A percentile compares a stretch with the other conserved stretches of the same genome.
These are phyloP conservation scores for Ptiloglossa arizonensis DNA, from an alignment of 1,140 invertebrate species.

Conservation along the genomic window DNA sequence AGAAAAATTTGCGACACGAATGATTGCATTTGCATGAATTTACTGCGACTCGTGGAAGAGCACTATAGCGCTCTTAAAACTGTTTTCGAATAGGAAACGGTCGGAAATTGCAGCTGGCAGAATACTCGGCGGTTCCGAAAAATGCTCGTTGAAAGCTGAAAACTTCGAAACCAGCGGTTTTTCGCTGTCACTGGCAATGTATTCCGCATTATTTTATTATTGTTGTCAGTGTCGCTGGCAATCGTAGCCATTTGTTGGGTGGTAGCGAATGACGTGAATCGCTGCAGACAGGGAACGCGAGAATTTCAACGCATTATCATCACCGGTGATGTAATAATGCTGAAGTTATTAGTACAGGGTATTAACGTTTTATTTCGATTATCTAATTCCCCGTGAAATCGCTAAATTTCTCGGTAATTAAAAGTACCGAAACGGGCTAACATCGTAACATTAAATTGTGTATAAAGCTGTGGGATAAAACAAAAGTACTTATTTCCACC, in stretches of 20 bases:
- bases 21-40: slow-evolving; percentile 1
- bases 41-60: not conserved
- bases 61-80: not conserved
- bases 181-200: not conserved
- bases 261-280: not conserved
- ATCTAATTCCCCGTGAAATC: slow-evolving; percentile 31
- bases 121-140: not conserved
- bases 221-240: slow-evolving; percentile 14
- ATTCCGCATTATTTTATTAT: slow-evolving; percentile 21
- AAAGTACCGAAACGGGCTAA: not conserved
- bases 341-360: slow-evolving; percentile 30
- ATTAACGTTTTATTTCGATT: slow-evolving; percentile 34
- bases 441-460: not conserved
- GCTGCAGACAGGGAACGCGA: not conserved
- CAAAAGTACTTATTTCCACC: too few relatives aligned
- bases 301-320: slow-evolving; percentile 32
- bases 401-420: slow-evolving; percentile 4
- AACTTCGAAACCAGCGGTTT: not conserved
- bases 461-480: too few relatives aligned
- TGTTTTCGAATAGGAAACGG: slow-evolving; percentile 10
- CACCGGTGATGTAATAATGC: slow-evolving; percentile 27
- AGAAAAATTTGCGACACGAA: not conserved
- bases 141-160: slow-evolving; percentile 2
- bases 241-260: not conserved
- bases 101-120: slow-evolving; percentile 8